phyloP scores from a whole-genome alignment of 1,140 invertebrate genomes.

The Euwallacea similis region DNA sequence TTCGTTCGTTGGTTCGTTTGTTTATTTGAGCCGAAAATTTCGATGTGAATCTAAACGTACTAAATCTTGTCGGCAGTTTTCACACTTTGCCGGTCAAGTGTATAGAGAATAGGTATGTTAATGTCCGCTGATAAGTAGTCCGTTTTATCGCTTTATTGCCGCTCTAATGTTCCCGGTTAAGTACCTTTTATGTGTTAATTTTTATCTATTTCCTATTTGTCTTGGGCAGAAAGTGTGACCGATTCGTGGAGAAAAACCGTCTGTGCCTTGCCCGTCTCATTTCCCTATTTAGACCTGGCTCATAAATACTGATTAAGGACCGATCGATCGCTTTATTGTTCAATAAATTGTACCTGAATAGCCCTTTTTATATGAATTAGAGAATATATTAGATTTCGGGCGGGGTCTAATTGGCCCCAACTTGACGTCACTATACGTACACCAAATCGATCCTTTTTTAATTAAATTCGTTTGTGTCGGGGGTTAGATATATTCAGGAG shows the following conservation, averaged over 20 bases:
- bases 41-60: background rate
- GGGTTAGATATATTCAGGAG: background rate
- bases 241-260: background rate
- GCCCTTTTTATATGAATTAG: conserved; percentile 28
- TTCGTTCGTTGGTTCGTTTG: no score
- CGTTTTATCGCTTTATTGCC: conserved; percentile 31
- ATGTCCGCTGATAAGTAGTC: conserved; percentile 6
- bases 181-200: conserved; percentile 31
- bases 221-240: conserved; percentile 25
- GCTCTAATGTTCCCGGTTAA: conserved; percentile 15
- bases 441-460: background rate
- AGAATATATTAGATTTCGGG: conserved; percentile 24
- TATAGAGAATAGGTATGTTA: conserved; percentile 8
- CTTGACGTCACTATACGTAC: background rate
- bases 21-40: no score
- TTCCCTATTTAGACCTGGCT: no score
- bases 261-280: no score
- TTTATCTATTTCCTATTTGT: conserved; percentile 24
- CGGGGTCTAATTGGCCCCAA: conserved; percentile 14
- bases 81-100: conserved; percentile 25
- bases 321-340: conserved; percentile 22
- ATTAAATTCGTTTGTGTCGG: background rate
- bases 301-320: conserved; percentile 25
- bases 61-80: conserved; percentile 21
- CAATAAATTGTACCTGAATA: conserved; percentile 21